phyloP scores from a whole-genome alignment of 2,113 vertebrate genomes.

The Laterallus jamaicensis region DNA sequence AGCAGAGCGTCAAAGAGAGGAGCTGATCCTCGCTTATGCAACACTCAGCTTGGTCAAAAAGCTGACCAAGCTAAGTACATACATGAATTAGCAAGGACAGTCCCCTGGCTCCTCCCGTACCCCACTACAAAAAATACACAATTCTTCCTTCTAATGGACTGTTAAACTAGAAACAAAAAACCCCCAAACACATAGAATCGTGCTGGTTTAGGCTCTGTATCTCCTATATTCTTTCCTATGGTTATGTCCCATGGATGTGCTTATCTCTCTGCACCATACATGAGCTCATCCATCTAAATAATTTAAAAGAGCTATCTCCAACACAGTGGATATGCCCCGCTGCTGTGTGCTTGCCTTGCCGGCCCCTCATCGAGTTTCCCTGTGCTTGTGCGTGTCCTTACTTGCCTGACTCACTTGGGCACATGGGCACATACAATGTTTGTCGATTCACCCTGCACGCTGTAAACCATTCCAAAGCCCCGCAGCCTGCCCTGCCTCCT shows the following conservation, averaged over 20 bases:
- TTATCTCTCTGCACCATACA: background rate
- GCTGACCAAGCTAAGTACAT: rapidly evolving
- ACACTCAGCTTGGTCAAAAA: background rate
- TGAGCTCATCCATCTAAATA: background rate
- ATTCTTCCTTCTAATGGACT: background rate
- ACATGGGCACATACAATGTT: background rate
- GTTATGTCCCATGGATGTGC: background rate
- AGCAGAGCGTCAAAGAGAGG: background rate
- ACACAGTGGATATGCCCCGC: background rate
- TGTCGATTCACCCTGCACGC: background rate
- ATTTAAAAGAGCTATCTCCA: background rate
- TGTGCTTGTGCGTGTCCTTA: background rate
- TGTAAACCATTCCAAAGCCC: background rate
- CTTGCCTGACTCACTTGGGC: background rate
- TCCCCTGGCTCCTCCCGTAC: background rate
- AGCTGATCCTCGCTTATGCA: background rate
- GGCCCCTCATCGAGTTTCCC: background rate
- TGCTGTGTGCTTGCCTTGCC: background rate
- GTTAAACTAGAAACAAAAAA: background rate
- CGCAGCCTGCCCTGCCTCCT: background rate
- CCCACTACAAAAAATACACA: background rate
- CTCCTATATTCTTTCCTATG: background rate
- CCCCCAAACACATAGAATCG: background rate
- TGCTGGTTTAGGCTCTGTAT: background rate
- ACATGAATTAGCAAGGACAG: background rate